Base-by-base conservation (phyloP, 2,888 invertebrate genomes). In the Phasia obesa region DNA sequence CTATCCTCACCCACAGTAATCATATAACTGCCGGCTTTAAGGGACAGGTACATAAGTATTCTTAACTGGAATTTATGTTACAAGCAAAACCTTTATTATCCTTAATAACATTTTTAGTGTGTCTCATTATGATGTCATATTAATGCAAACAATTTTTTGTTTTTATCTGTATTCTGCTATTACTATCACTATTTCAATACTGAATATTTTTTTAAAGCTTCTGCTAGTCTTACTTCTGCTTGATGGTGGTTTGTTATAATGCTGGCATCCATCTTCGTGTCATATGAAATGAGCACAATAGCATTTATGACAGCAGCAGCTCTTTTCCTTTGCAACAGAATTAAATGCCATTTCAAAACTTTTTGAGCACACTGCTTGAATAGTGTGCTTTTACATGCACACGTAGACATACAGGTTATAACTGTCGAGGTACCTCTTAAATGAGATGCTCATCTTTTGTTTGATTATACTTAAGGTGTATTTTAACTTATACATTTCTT, bases 231-330 rank as follows among this genome's bases (percentile, higher is more conserved):
- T n/a, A n/a, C n/a, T n/a, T 35, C 9, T 11, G 35, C 35, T 35
- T 9, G 11, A 2, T 35, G 11, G 15, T 13, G 21, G 47, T 4
- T 23, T 23, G 6, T n/a, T 42, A 42, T 25, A 21, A 31, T 35
- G 47, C 59, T 59, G 57, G 42, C 25, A 65, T 67, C 38, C 60
- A 53, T 25, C 31, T 65, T 21, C 31, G 21, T 75, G 53, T 60
- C 53, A 55, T 67, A 42, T 31, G 27, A 57, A 55, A 67, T 65
- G 21, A 60, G 59, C 60, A 67, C 42, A 71, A 76, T 57, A 47
- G 44, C 49, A 73, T 62, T 47, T 62, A 17, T 53, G 42, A 17
- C 27, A 74, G 13, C 27, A 64, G 17, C 27, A 38, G 3, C n/a
- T n/a, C 17, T 35, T n/a, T 19, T 0, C 2, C 15, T 31, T 7